Conservation (phyloP, 2,113 vertebrate genomes). For the Propithecus coquereli region DNA sequence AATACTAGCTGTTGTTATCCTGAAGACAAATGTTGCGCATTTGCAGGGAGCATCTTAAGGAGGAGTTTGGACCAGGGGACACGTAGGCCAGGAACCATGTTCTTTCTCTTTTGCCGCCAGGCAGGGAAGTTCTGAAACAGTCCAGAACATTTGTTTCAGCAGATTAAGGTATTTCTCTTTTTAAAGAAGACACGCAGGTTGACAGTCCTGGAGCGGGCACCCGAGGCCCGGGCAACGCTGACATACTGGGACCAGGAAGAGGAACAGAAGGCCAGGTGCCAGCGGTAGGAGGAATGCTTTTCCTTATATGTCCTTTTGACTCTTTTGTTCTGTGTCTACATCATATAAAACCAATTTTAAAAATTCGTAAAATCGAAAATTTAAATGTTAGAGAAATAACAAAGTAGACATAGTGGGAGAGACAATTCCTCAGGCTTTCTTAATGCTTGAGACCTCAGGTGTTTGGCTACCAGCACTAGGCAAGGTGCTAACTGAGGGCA, state of each 20-base stretch:
- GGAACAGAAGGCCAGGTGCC: too few relatives aligned
- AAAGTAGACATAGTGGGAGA: not conserved
- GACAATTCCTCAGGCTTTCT: not conserved
- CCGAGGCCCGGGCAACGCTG: not conserved
- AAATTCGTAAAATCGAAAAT: not conserved
- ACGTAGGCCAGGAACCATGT: not conserved
- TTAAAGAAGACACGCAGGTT: not conserved
- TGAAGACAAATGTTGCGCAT: fast-evolving
- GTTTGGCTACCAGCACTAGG: not conserved
- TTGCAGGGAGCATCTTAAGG: not conserved
- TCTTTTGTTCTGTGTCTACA: not conserved
- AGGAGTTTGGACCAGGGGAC: not conserved
- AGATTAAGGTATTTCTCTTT: not conserved
- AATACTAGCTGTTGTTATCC: not conserved
- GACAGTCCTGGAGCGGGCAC: not conserved
- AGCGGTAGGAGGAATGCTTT: not conserved
- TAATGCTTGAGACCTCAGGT: not conserved
- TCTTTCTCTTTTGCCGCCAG: not conserved
- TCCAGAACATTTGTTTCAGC: not conserved
- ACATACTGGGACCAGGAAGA: not conserved
- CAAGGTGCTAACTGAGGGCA: not conserved
- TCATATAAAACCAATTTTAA: not conserved
- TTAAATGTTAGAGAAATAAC: not conserved
- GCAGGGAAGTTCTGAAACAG: not conserved
- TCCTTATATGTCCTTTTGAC: not conserved